phyloP scores from a whole-genome alignment of 1,140 invertebrate genomes.

The Drosophila oshimai region DNA sequence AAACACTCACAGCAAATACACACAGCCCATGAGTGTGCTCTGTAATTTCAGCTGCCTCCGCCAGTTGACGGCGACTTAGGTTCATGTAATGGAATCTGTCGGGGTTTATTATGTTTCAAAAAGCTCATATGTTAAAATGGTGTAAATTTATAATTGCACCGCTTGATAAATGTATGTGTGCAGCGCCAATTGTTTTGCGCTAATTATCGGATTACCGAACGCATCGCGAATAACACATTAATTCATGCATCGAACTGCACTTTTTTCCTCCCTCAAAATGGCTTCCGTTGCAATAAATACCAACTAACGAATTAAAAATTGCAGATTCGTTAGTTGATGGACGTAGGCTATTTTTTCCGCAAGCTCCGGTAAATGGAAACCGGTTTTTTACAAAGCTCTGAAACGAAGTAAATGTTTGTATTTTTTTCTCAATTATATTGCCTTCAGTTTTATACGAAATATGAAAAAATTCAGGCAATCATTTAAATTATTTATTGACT shows the following conservation, averaged over 20 bases:
- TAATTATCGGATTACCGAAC: conserved; percentile 6
- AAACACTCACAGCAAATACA: conserved; percentile 26
- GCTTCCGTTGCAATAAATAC: background rate
- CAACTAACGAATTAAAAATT: background rate
- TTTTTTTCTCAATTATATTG: background rate
- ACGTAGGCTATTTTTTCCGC: background rate
- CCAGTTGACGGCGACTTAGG: conserved; percentile 1
- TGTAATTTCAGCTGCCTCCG: conserved; percentile 33
- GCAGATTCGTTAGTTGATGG: background rate
- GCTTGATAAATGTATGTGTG: conserved; percentile 12
- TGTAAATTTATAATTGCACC: conserved; percentile 17
- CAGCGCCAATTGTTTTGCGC: background rate
- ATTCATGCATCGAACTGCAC: background rate
- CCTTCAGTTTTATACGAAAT: too few species aligned
- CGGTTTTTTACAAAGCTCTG: too few species aligned
- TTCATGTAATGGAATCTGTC: conserved; percentile 10
- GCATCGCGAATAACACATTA: background rate
- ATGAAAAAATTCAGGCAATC: too few species aligned
- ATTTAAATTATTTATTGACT: background rate
- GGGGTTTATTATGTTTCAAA: background rate
- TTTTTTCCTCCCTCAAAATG: background rate
- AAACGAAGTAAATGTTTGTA: background rate
- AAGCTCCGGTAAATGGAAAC: background rate
- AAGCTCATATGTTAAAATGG: conserved; percentile 6
- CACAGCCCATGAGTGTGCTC: conserved; percentile 1